A percentile compares a stretch with the other conserved stretches of the same genome.
Conservation (phyloP, 2,797 vertebrate species). For the Sylvia borin region DNA sequence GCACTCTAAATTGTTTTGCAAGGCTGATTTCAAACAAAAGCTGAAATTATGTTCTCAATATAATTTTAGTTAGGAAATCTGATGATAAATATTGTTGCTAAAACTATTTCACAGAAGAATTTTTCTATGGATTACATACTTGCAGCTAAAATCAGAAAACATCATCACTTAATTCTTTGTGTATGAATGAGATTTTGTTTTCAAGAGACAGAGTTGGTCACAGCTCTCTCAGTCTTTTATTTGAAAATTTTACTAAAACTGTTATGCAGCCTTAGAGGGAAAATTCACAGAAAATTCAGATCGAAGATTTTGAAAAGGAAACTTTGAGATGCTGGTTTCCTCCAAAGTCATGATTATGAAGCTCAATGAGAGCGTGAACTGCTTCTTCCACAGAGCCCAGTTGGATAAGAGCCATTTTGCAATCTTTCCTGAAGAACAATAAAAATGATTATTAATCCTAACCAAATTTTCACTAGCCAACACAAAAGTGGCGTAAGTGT, state of each 20-base stretch:
- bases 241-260: conserved; percentile 72
- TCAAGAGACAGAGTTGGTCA: conserved; percentile 70
- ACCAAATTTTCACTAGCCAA: neutral
- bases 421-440: conserved; percentile 81
- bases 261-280: conserved; percentile 54
- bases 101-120: conserved; percentile 49
- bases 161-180: conserved; percentile 39
- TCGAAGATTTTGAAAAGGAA: conserved; percentile 90
- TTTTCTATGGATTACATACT: conserved; percentile 4
- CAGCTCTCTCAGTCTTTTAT: conserved; percentile 70
- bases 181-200: conserved; percentile 49
- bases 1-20: conserved; percentile 55
- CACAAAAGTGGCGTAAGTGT: neutral
- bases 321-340: conserved; percentile 88
- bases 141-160: neutral
- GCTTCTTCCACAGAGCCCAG: conserved; percentile 91
- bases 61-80: conserved; percentile 36
- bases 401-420: conserved; percentile 92
- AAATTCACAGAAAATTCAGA: conserved; percentile 75
- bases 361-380: conserved; percentile 87
- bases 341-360: conserved; percentile 90
- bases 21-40: conserved; percentile 61
- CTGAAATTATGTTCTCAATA: conserved; percentile 48
- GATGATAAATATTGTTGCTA: conserved; percentile 26
- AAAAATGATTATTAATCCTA: neutral